Percentiles rank a stretch among this genome's conserved stretches.
Conservation (phyloP, 2,888 invertebrate species). For the Rhabditoides inermis region DNA sequence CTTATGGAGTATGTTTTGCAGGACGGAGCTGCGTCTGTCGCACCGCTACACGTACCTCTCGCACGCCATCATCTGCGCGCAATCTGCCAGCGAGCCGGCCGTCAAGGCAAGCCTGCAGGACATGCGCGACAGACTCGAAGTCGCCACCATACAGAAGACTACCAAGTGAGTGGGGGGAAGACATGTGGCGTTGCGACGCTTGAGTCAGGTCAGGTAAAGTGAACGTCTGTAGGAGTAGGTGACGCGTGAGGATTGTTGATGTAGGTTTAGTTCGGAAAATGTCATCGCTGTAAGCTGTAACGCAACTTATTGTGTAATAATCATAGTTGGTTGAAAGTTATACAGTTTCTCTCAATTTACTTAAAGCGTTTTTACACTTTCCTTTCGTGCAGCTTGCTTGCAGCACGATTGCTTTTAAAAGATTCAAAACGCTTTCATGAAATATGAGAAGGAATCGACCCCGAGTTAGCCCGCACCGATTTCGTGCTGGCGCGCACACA, state of each 20-base stretch:
- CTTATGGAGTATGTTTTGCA: slow-evolving; percentile 53
- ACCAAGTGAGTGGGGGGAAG: slow-evolving; percentile 18
- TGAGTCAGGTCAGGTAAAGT: too few relatives aligned
- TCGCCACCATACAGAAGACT: slow-evolving; percentile 66
- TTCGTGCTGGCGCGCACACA: too few relatives aligned
- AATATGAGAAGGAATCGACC: too few relatives aligned
- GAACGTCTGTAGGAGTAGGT: too few relatives aligned
- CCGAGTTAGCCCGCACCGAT: too few relatives aligned
- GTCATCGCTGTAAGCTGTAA: background rate
- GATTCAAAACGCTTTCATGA: too few relatives aligned
- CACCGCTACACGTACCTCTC: slow-evolving; percentile 83
- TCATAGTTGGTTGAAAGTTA: background rate
- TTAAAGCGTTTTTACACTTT: background rate
- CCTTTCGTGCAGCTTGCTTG: background rate
- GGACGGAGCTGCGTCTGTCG: slow-evolving; percentile 67
- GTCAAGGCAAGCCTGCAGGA: slow-evolving; percentile 73
- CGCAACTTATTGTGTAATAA: background rate
- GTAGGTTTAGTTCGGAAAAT: slow-evolving; percentile 19
- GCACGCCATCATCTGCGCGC: slow-evolving; percentile 86
- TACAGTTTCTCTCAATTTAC: slow-evolving; percentile 4
- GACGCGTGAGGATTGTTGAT: too few relatives aligned
- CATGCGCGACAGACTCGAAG: slow-evolving; percentile 84
- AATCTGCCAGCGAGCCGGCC: slow-evolving; percentile 61
- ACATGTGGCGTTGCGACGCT: background rate
- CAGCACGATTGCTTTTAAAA: too few relatives aligned